Base-by-base conservation (phyloP, 2,113 vertebrate genomes). In the Chrysochloris asiatica region DNA sequence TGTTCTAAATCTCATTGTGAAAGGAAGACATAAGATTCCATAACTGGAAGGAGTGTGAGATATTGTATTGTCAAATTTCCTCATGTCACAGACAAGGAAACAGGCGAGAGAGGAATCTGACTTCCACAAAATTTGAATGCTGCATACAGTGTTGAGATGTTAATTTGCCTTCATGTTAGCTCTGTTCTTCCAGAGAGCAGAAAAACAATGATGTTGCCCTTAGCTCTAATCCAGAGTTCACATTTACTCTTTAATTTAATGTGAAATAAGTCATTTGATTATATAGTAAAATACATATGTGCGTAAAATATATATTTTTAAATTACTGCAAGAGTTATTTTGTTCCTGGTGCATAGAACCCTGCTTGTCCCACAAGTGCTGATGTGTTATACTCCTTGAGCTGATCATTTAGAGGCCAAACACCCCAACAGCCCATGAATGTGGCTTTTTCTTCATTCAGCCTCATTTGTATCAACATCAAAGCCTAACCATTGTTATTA, bases 381-480 rank as follows among this genome's bases (percentile, higher is more conserved):
- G 22, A 33, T 17, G 4, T n/a, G 9, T 78, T 82, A 8, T 80
- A 36, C 52, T 83, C 54, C 93, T 80, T 67, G 59, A 72, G 14
- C 43, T 30, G 52, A 56, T 76, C 72, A 3, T 81, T 94, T 81
- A 73, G 33, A 97, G 84, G 76, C 21, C 82, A 59, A 61, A n/a
- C 73, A 93, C 50, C 65, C 47, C 54, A 87, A 52, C 43, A 48
- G 72, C 92, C 69, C 50, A 54, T 94, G 83, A 94, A 83, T 93
- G 16, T 86, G 92, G 22, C 87, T 94, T 95, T 78, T 92, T 65
- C 24, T 96, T 59, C 72, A 28, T 94, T 28, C 19, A 30, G 90
- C 96, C 93, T 95, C 87, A 81, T 59, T 96, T 89, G 0, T 93
- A 8, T 91, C 81, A n/a, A 16, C 86, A 56, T 80, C 92, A 95